Base-by-base conservation (phyloP, 2,113 vertebrate genomes). In the Lucifuga dentata region DNA sequence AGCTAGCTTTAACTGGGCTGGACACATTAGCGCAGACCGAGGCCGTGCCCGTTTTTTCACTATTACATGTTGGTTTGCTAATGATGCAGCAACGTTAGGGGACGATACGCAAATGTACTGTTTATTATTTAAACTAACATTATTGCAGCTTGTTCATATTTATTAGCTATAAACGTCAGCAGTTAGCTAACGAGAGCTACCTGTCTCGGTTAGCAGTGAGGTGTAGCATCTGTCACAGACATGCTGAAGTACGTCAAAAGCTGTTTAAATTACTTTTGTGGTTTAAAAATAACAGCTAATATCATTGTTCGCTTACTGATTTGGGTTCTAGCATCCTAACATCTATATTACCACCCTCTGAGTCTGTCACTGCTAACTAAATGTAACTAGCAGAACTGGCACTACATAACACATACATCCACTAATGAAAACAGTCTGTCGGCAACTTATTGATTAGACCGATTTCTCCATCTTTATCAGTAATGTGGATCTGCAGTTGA, bases 1-100 rank as follows among this genome's bases (percentile, higher is more conserved):
- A 45, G 84, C 80, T 87, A 78, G 65, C 72, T 46, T 3, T 5
- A 29, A 7, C 26, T 65, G 39, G 35, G 5, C 61, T 60, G 11
- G 5, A 11, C 39, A 11, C 23, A 19, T 56, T 79, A 86, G 84
- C 83, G 17, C 9, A 13, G 52, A 29, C 3, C 26, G 3, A 29
- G 26, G 26, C 26, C 26, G 26, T 29, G 26, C 7, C 7, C 2
- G 38, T 2, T 75, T 7, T 41, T 10, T 48, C 38, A 11, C 38
- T 8, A 0, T 13, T 9, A 24, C 72, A 68, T 49, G 56, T 48
- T 23, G 38, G 12, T 21, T 24, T 20, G 5, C 19, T 32, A 20
- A 10, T 44, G 8, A 35, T 19, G 24, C 9, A 5, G 16, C 16
- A 45, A 46, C 20, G 11, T 21, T 23, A 46, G n/a, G 26, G 26